A percentile compares a stretch with the other conserved stretches of the same genome.
These are phyloP conservation scores for Benthosema pterotum DNA, from an alignment of 2,797 vertebrate species.

Conservation along the genomic window DNA sequence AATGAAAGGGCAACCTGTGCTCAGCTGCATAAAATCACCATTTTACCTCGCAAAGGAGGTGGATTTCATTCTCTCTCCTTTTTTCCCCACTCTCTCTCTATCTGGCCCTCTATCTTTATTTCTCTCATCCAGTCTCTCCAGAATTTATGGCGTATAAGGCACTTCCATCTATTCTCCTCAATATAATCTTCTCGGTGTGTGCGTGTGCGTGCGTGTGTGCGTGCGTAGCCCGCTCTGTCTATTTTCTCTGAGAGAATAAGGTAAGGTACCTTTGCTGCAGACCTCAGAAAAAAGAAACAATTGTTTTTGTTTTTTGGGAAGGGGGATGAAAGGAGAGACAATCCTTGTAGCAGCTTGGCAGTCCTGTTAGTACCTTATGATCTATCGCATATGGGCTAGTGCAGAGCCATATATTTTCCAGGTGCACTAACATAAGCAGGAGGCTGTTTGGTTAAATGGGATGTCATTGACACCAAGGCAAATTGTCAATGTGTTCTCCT, in stretches of 20 bases:
- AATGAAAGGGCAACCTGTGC: constrained; percentile 37
- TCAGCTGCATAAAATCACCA: constrained; percentile 33
- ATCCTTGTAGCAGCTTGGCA: constrained; percentile 26
- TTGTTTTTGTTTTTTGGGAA: too few relatives aligned
- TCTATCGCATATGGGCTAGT: constrained; percentile 47
- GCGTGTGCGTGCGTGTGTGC: neutral
- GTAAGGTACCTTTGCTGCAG: constrained; percentile 7
- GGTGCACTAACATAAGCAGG: constrained; percentile 61
- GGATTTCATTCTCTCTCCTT: neutral
- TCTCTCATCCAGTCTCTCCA: neutral
- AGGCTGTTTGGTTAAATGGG: constrained; percentile 76
- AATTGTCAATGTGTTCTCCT: constrained; percentile 70
- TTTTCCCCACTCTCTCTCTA: neutral
- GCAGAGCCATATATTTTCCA: constrained; percentile 57
- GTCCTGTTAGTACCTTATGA: constrained; percentile 39
- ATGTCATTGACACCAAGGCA: constrained; percentile 71
- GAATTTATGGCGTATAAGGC: constrained; percentile 22
- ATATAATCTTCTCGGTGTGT: constrained; percentile 17
- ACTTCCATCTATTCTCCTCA: constrained; percentile 7
- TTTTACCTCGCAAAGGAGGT: constrained; percentile 28
- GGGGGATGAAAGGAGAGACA: constrained; percentile 12
- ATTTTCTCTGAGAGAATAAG: constrained; percentile 2
- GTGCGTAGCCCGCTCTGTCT: constrained; percentile 17
- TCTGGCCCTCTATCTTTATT: neutral
- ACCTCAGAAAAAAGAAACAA: neutral